Percentiles rank a stretch among this genome's conserved stretches.
Evolutionary conservation across 2,797 vertebrate genomes (phyloP).

Genomic region (Tapera naevia): DNA sequence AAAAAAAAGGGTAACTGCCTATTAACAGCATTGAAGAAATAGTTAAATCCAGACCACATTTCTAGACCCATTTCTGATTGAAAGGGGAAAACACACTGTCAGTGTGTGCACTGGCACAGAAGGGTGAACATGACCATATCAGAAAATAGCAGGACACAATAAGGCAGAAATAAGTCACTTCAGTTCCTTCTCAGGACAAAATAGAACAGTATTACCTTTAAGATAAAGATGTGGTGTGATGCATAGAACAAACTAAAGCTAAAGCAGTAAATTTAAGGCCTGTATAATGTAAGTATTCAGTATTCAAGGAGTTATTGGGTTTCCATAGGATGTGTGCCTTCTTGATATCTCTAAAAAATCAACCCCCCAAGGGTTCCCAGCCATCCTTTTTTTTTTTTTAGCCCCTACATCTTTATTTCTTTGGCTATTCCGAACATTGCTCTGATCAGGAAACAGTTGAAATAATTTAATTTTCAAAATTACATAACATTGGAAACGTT

Average conservation of each 20-base stretch:
- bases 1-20: neutral
- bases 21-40: neutral
- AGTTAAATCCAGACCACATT: neutral
- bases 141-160: neutral
- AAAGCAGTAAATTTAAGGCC: neutral
- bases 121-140: neutral
- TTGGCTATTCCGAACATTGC: neutral
- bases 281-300: neutral
- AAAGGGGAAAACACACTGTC: neutral
- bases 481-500: neutral
- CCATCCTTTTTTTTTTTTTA: neutral
- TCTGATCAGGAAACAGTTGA: constrained; percentile 9
- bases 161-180: neutral
- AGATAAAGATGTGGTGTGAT: neutral
- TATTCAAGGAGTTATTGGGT: neutral
- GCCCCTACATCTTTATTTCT: neutral
- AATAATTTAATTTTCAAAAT: constrained; percentile 20
- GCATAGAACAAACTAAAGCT: neutral
- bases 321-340: neutral
- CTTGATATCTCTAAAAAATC: neutral
- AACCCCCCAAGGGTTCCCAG: neutral
- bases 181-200: neutral
- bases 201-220: neutral
- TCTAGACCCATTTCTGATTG: neutral
- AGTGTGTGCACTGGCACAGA: neutral